phyloP scores from a whole-genome alignment of 2,888 invertebrate species.

The Ormyrus thymus region DNA sequence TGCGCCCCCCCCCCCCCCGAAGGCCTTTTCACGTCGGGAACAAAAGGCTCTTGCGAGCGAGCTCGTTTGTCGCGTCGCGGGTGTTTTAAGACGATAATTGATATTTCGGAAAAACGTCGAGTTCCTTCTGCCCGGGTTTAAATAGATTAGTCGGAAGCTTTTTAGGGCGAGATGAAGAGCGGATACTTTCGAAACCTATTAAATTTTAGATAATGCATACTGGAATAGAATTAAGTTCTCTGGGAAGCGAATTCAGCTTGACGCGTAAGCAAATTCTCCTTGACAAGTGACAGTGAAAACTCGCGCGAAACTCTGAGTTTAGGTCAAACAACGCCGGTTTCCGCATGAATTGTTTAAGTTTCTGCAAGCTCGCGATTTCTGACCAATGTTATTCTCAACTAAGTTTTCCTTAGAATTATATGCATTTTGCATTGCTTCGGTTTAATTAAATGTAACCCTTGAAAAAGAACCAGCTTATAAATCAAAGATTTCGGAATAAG shows the following conservation, averaged over 20 bases:
- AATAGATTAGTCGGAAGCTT: too few species aligned
- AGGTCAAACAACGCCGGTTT: conserved; percentile 16
- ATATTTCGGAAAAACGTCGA: too few species aligned
- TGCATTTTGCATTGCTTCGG: too few species aligned
- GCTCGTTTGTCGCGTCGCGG: too few species aligned
- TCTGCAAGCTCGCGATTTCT: conserved; percentile 3
- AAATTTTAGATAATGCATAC: not conserved
- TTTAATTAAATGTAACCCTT: too few species aligned
- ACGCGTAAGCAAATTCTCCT: conserved; percentile 18
- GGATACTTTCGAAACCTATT: not conserved
- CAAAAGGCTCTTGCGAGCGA: too few species aligned
- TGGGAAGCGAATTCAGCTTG: conserved; percentile 11
- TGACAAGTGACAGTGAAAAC: conserved; percentile 30
- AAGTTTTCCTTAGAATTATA: not conserved
- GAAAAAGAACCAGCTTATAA: too few species aligned
- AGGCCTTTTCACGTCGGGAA: too few species aligned
- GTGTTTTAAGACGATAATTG: too few species aligned
- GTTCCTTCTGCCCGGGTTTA: too few species aligned
- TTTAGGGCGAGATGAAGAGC: not conserved
- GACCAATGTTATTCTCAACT: not conserved
- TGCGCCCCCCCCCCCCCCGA: too few species aligned
- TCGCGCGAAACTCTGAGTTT: conserved; percentile 30
- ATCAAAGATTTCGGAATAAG: too few species aligned
- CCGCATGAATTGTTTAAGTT: conserved; percentile 15
- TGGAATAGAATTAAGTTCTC: conserved; percentile 1